Conservation (phyloP, 1,140 invertebrate species). For the Apis florea region DNA sequence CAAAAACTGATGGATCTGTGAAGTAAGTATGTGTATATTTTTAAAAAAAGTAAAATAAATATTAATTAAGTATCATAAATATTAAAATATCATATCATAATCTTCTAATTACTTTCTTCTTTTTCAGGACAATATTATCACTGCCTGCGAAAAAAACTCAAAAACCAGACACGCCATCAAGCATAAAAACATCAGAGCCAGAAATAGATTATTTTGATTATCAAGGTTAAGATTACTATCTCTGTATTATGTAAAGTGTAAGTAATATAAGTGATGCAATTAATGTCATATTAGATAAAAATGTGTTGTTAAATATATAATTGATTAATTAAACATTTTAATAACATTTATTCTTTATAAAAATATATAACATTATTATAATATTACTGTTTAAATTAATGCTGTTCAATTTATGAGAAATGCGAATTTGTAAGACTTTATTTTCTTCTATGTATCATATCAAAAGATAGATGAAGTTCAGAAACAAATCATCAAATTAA, state of each 20-base stretch:
- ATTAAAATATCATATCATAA: not conserved
- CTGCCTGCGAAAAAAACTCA: constrained; percentile 68
- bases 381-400: not conserved
- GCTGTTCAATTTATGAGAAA: too few relatives aligned
- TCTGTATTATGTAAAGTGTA: constrained; percentile 20
- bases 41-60: too few relatives aligned
- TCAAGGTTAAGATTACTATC: constrained; percentile 49
- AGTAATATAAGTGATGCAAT: not conserved
- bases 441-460: not conserved
- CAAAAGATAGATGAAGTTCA: not conserved
- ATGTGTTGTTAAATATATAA: constrained; percentile 3
- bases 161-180: constrained; percentile 57
- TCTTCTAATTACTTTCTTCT: constrained; percentile 37
- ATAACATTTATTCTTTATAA: not conserved
- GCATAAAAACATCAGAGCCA: constrained; percentile 59
- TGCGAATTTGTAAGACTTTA: too few relatives aligned
- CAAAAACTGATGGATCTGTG: constrained; percentile 60
- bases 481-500: not conserved
- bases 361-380: not conserved
- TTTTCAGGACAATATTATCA: constrained; percentile 70
- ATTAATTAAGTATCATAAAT: not conserved
- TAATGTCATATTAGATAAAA: not conserved
- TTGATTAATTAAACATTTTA: constrained; percentile 19
- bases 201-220: constrained; percentile 73
- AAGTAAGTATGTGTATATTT: constrained; percentile 60